Base-by-base conservation (phyloP, 2,113 vertebrate genomes). In the Anseranas semipalmata region DNA sequence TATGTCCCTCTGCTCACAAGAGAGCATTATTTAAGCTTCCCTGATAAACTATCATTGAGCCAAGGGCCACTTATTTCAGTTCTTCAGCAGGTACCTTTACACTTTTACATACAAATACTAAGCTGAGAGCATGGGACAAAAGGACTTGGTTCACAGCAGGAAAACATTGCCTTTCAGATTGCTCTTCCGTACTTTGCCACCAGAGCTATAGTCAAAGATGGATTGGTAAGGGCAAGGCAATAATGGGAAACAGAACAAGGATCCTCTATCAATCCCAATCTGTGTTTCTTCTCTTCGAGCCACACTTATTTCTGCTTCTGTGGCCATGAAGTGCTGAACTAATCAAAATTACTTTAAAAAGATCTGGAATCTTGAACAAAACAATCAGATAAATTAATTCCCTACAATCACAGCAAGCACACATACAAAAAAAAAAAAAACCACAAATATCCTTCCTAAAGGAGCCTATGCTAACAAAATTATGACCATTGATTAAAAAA, bases 101-200 rank as follows among this genome's bases (percentile, higher is more conserved):
- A 35, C 7, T 50, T 73, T 2, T 1, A 25, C 0, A 0, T 14
- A 45, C 20, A 21, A 71, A 46, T 19, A 67, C 6, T n/a, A 59
- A 79, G 27, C 3, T 14, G 39, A 2, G 0, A 81, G 12, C 12
- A 85, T 21, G 12, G 7, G 9, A 77, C 12, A 48, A 0, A 15
- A 10, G 43, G 19, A 10, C 16, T 76, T 41, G 17, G 39, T 13
- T 53, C 24, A 24, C 16, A 68, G 21, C 17, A 77, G 30, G 15
- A 58, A 37, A 56, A 10, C 2, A 50, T 1, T 41, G 30, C 10
- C 55, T 28, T 2, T 4, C 25, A 45, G 15, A 85, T 39, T 20
- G 43, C 8, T 72, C 43, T 72, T 59, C 33, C 33, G 28, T 2
- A 20, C 17, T 12, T 0, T 33, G 48, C 2, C 59, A 90, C 8